A percentile compares a stretch with the other conserved stretches of the same genome.
Conservation (phyloP, 1,140 invertebrate species). For the Wasmannia auropunctata region DNA sequence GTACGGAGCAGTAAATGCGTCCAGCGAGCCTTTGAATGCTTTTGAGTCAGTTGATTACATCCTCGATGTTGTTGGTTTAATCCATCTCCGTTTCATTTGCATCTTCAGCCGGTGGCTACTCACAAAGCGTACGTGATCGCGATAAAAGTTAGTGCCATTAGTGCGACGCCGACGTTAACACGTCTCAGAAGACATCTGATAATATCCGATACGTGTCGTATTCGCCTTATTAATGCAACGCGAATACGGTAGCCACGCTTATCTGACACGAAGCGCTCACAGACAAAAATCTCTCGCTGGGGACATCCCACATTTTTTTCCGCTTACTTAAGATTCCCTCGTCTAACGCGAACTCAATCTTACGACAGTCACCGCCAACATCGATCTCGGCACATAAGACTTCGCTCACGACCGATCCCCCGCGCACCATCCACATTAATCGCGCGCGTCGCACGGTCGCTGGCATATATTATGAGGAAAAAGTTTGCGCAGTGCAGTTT, state of each 20-base stretch:
- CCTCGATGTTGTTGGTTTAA: not conserved
- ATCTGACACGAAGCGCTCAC: not conserved
- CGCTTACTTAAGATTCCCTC: conserved; percentile 15
- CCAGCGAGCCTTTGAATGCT: conserved; percentile 5
- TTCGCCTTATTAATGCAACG: conserved; percentile 43
- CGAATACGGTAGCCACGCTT: not conserved
- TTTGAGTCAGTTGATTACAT: conserved; percentile 29
- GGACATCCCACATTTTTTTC: conserved; percentile 18
- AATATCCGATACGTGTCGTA: conserved; percentile 11
- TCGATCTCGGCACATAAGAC: not conserved
- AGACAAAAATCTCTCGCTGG: conserved; percentile 25
- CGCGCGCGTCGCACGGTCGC: not conserved
- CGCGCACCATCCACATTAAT: not conserved
- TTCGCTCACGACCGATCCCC: not conserved
- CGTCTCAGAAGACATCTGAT: conserved; percentile 17
- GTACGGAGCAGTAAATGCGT: not conserved
- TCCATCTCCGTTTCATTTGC: conserved; percentile 33
- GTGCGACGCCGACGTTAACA: not conserved
- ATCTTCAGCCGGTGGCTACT: not conserved
- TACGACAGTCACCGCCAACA: not conserved
- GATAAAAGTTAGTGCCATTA: conserved; percentile 24
- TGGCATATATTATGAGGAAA: conserved; percentile 33
- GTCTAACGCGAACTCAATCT: conserved; percentile 1
- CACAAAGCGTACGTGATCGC: conserved; percentile 14
- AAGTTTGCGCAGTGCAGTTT: not conserved